Conservation (phyloP, 2,113 vertebrate species). For the Trichechus manatus region DNA sequence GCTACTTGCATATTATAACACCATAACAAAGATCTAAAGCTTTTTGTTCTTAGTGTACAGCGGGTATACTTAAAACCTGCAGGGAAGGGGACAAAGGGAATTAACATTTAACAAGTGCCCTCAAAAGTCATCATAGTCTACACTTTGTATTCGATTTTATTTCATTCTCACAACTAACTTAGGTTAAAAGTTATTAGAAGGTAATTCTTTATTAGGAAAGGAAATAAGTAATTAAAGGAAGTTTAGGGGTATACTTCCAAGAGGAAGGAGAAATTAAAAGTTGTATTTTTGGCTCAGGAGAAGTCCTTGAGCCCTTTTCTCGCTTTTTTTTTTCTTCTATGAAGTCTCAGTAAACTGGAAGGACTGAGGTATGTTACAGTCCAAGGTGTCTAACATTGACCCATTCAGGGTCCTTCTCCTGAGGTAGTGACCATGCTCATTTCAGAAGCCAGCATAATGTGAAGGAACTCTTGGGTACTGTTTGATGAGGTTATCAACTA, state of each 20-base stretch:
- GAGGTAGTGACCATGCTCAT: background rate
- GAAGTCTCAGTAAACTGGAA: slow-evolving; percentile 32
- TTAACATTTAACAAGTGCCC: background rate
- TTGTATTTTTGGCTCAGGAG: background rate
- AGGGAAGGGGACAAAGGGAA: background rate
- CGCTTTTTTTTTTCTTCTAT: slow-evolving; percentile 45
- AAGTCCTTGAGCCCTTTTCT: slow-evolving; percentile 35
- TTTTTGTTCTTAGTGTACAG: background rate
- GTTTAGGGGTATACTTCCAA: background rate
- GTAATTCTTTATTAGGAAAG: slow-evolving; percentile 18
- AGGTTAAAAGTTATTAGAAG: background rate
- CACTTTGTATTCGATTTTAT: background rate
- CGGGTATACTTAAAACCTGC: background rate
- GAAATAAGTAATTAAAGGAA: slow-evolving; percentile 39
- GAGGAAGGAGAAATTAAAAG: background rate
- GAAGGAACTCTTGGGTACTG: background rate
- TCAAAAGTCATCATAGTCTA: background rate
- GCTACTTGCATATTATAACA: background rate
- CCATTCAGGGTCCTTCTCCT: background rate
- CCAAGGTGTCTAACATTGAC: background rate
- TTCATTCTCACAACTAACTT: slow-evolving; percentile 23
- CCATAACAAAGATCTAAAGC: background rate
- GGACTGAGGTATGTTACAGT: background rate
- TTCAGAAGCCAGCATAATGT: slow-evolving; percentile 25
- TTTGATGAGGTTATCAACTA: slow-evolving; percentile 18